Evolutionary conservation across 2,113 vertebrate genomes (phyloP), one percentile per base, ranked within the genome.

Genomic region (Entelurus aequoreus): DNA sequence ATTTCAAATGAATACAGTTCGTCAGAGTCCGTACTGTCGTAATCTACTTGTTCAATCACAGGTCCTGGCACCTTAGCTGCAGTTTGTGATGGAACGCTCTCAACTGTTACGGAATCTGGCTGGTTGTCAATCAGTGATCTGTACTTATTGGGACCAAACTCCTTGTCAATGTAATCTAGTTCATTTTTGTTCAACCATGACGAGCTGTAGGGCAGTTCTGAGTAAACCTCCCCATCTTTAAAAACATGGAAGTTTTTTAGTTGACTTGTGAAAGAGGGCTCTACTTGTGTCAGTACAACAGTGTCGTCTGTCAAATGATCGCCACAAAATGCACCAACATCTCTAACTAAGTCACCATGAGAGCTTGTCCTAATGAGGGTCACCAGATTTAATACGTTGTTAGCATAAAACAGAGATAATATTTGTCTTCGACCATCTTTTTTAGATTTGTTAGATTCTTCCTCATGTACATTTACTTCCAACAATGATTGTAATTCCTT

Each of bases 91-190:
- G 65, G 2, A 7, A n/a, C 48, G 21, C 5, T 14, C 6, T 28
- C 4, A 7, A 6, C 21, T 0, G 4, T 28, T 8, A 6, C 35
- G 0, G 5, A 1, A 48, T 73, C 48, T 28, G 15, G 10, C 13
- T 63, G 62, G 4, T 46, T 38, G 49, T 63, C 46, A 40, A 14
- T 70, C 42, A 16, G 1, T 0, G 4, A 5, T 16, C 7, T 13
- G 10, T 16, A 19, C 2, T 42, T 1, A 19, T 55, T 42, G 10
- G 28, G 78, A 44, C 81, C 86, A 80, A 83, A 81, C 16, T 85
- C 83, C 54, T 84, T 81, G 46, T 90, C 86, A 53, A 89, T 84
- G 60, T 88, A 79, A 70, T 88, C 82, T 6, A 86, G 42, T 19
- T 83, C 54, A 62, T 78, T 86, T 14, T 67, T 47, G 81, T 88